Conservation (phyloP, 2,797 vertebrate species). For the Cynodonichthys magdalenae region DNA sequence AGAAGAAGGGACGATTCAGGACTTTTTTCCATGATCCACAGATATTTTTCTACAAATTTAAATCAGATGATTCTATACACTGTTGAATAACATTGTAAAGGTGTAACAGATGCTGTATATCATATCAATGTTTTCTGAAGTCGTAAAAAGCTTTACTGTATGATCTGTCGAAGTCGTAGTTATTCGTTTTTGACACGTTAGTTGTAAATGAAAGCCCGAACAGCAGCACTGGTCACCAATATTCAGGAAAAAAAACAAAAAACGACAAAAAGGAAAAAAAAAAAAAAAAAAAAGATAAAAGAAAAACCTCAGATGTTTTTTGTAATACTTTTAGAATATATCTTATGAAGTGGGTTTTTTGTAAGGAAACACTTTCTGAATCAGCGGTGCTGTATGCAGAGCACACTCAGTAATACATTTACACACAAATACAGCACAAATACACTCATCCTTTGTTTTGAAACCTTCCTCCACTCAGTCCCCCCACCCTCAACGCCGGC, state of each 20-base stretch:
- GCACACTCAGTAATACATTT: slow-evolving; percentile 76
- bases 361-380: slow-evolving; percentile 79
- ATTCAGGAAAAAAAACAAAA: slow-evolving; percentile 69
- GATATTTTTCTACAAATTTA: slow-evolving; percentile 86
- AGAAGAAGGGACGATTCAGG: slow-evolving; percentile 80
- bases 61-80: slow-evolving; percentile 86
- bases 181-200: slow-evolving; percentile 76
- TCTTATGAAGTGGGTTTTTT: slow-evolving; percentile 82
- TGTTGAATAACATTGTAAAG: slow-evolving; percentile 84
- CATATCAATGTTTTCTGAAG: slow-evolving; percentile 78
- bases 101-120: slow-evolving; percentile 83
- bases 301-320: slow-evolving; percentile 80
- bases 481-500: slow-evolving; percentile 39
- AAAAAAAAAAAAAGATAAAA: slow-evolving; percentile 24
- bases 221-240: slow-evolving; percentile 80
- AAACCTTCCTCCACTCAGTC: slow-evolving; percentile 3
- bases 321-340: slow-evolving; percentile 83
- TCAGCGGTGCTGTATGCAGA: slow-evolving; percentile 77
- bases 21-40: slow-evolving; percentile 82
- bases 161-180: slow-evolving; percentile 80
- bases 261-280: slow-evolving; percentile 46
- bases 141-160: slow-evolving; percentile 78
- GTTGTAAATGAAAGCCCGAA: slow-evolving; percentile 75
- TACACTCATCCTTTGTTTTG: slow-evolving; percentile 61
- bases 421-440: slow-evolving; percentile 75